Conservation (phyloP, 2,113 vertebrate genomes). For the Ivindomyrus marchei region DNA sequence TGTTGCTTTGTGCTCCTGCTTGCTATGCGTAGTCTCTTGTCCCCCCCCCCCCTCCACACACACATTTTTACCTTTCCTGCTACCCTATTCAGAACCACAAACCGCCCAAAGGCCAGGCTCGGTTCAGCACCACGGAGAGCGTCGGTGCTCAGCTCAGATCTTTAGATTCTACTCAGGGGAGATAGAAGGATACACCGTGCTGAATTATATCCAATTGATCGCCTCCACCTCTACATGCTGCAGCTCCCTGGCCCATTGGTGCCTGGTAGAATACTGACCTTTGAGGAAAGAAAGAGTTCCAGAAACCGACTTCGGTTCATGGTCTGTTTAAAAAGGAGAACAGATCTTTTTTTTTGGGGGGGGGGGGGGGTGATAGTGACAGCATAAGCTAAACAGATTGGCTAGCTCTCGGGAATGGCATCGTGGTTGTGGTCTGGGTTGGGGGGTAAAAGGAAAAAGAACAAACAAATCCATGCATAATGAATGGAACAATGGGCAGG, state of each 20-base stretch:
- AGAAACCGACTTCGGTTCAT: neutral
- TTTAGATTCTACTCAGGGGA: neutral
- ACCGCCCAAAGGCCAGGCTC: neutral
- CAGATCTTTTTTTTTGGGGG: neutral
- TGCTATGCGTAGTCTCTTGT: neutral
- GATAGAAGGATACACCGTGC: neutral
- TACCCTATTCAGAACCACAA: neutral
- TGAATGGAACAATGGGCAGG: neutral
- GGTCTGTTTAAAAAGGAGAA: neutral
- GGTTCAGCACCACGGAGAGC: conserved; percentile 4
- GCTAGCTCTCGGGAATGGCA: neutral
- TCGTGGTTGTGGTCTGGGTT: neutral
- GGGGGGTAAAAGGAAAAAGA: neutral
- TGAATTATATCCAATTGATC: neutral
- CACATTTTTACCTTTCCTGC: neutral
- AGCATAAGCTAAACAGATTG: neutral
- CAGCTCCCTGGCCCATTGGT: neutral
- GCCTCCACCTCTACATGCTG: neutral
- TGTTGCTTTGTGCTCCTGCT: neutral
- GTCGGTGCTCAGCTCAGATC: neutral
- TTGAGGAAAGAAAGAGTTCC: neutral
- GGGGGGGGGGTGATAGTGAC: neutral
- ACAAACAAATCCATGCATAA: neutral
- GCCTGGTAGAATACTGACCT: neutral
- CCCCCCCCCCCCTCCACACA: neutral